Base-by-base conservation (phyloP, 2,888 invertebrate genomes). In the Eristalis arbustorum region DNA sequence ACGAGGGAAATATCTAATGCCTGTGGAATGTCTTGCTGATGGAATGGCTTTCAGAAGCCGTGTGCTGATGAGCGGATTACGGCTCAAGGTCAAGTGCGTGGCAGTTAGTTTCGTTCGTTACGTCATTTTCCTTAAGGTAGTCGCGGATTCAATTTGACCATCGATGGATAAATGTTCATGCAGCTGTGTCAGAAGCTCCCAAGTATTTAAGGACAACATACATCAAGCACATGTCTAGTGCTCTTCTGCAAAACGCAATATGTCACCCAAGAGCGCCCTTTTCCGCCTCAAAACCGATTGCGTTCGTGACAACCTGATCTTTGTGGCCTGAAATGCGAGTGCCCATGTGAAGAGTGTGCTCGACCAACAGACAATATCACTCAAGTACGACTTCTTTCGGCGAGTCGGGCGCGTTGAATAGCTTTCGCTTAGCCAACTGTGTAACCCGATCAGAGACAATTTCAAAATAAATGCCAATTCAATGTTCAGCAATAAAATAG, bases 381-480 rank as follows among this genome's bases (percentile, higher is more conserved):
- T 49, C 49, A 49, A 10, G 49, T 8, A 18, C 49, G 49, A 18
- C 49, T 49, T 18, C 37, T 37, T 13, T 37, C 37, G 3, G 13
- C 3, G 37, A 37, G 2, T 37, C 31, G 1, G 31, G 31, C 31
- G 37, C 37, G 2, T 76, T 62, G 72, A 40, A 74, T 61, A 59
- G 61, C 57, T 72, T 76, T 64, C 25, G 82, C 61, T 82, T 74
- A 66, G 37, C 37, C 68, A 23, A 49, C 42, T 77, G 85, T 49
- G 49, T 78, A 87, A 87, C 66, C 31, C 71, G 77, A 85, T 77
- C 85, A 42, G 74, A 23, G 76, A 77, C 81, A 72, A 82, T 74
- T 40, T 62, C 57, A 66, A 77, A 77, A 61, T 69, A 82, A 85
- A 85, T 72, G 63, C 56, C 73, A 59, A 62, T 63, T 68, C 78